phyloP scores from a whole-genome alignment of 2,113 vertebrate species.

The Silurus asotus region DNA sequence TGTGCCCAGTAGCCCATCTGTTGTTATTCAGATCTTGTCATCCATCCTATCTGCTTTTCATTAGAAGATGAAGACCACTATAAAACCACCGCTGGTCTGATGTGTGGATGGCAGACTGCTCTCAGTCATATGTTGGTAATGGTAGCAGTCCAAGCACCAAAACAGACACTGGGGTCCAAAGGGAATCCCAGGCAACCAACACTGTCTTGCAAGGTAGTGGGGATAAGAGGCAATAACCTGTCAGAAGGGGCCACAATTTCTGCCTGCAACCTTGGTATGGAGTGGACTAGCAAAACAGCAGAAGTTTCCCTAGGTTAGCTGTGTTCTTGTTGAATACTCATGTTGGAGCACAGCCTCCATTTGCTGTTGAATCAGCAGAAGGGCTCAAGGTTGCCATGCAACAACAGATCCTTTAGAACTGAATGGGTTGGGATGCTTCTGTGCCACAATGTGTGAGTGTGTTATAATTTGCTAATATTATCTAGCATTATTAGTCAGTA shows the following conservation, averaged over 20 bases:
- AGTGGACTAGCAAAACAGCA: neutral
- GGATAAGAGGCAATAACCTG: neutral
- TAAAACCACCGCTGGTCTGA: neutral
- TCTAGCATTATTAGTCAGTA: neutral
- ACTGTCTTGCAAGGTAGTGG: neutral
- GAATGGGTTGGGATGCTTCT: neutral
- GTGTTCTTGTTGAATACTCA: neutral
- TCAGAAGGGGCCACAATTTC: neutral
- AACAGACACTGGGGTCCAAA: neutral
- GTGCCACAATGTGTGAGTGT: neutral
- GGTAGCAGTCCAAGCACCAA: neutral
- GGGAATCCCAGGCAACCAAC: neutral
- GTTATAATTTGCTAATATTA: neutral
- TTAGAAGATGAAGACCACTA: neutral
- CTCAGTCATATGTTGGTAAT: neutral
- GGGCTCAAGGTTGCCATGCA: slow-evolving; percentile 42
- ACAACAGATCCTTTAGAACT: slow-evolving; percentile 26
- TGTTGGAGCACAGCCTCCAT: neutral
- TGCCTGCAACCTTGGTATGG: neutral
- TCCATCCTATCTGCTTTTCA: neutral
- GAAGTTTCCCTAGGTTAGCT: no score
- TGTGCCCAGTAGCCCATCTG: neutral
- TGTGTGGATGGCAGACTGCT: neutral
- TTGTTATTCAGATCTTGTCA: slow-evolving; percentile 10
- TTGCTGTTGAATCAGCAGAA: slow-evolving; percentile 11